Conservation (phyloP, 2,888 invertebrate genomes). For the Silvanus unidentatus region DNA sequence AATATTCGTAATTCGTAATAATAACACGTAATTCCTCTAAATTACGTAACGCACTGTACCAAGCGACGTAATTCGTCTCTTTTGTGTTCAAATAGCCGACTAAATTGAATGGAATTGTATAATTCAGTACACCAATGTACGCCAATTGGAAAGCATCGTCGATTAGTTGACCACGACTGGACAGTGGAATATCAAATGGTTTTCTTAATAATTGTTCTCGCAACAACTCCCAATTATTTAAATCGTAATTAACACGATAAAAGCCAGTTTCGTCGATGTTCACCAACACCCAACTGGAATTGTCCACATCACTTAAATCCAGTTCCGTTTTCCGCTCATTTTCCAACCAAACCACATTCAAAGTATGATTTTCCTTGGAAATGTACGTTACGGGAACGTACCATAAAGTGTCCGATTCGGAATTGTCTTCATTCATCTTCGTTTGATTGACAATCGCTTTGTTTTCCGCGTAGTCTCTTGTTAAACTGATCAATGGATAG, state of each 20-base stretch:
- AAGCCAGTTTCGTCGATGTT: conserved; percentile 58
- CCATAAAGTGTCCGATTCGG: conserved; percentile 45
- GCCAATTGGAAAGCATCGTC: conserved; percentile 68
- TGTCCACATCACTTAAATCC: conserved; percentile 31
- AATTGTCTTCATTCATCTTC: conserved; percentile 34
- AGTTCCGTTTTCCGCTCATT: conserved; percentile 28
- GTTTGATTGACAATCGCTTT: conserved; percentile 49
- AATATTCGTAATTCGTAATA: conserved; percentile 49
- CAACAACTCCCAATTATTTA: conserved; percentile 53
- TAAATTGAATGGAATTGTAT: conserved; percentile 57
- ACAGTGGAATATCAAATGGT: conserved; percentile 49
- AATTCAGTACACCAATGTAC: conserved; percentile 53
- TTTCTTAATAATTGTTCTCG: conserved; percentile 43
- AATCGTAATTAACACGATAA: conserved; percentile 59
- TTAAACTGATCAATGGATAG: conserved; percentile 64
- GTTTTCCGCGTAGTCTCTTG: conserved; percentile 51
- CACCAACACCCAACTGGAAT: conserved; percentile 53
- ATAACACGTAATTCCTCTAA: conserved; percentile 51
- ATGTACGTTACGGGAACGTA: conserved; percentile 56
- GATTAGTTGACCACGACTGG: conserved; percentile 64
- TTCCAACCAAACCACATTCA: conserved; percentile 31
- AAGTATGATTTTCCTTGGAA: conserved; percentile 26
- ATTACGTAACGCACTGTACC: conserved; percentile 57
- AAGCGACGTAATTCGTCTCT: conserved; percentile 61
- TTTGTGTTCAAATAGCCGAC: conserved; percentile 58